phyloP scores from a whole-genome alignment of 2,797 vertebrate genomes.

The Sebastes hubbsi region DNA sequence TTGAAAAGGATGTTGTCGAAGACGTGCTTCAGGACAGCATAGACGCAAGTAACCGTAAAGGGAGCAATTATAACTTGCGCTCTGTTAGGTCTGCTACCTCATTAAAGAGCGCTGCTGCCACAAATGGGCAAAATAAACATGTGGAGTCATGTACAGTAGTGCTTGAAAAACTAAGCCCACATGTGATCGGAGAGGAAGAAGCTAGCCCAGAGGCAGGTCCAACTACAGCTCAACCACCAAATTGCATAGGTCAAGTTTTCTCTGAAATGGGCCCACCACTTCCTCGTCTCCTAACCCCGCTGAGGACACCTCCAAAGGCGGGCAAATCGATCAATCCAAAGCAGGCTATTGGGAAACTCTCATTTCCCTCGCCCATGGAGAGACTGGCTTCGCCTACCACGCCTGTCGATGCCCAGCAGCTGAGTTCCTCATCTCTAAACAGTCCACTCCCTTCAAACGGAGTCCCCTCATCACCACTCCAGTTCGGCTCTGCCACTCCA shows the following conservation, averaged over 20 bases:
- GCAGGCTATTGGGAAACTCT: constrained; percentile 77
- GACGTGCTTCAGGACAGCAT: not conserved
- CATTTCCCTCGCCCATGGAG: constrained; percentile 81
- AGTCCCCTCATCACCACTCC: constrained; percentile 91
- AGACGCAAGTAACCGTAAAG: not conserved
- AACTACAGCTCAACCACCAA: constrained; percentile 56
- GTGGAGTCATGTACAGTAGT: not conserved
- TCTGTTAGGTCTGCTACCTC: not conserved
- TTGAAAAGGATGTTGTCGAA: not conserved
- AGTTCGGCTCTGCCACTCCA: constrained; percentile 95
- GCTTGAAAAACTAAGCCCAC: not conserved
- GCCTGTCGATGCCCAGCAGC: constrained; percentile 26
- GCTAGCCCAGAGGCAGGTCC: constrained; percentile 36
- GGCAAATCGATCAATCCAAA: constrained; percentile 71
- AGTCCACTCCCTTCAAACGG: constrained; percentile 78
- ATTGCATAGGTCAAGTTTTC: constrained; percentile 82
- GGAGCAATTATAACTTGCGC: not conserved
- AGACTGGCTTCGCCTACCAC: constrained; percentile 73
- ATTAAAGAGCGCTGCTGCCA: not conserved
- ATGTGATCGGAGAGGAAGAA: not conserved
- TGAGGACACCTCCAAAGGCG: constrained; percentile 87
- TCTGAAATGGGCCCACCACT: constrained; percentile 92
- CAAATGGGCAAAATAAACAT: not conserved
- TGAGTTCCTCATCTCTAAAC: constrained; percentile 43
- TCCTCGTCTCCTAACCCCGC: constrained; percentile 87